Evolutionary conservation across 2,113 vertebrate species (phyloP).

Genomic region (Fregata magnificens): DNA sequence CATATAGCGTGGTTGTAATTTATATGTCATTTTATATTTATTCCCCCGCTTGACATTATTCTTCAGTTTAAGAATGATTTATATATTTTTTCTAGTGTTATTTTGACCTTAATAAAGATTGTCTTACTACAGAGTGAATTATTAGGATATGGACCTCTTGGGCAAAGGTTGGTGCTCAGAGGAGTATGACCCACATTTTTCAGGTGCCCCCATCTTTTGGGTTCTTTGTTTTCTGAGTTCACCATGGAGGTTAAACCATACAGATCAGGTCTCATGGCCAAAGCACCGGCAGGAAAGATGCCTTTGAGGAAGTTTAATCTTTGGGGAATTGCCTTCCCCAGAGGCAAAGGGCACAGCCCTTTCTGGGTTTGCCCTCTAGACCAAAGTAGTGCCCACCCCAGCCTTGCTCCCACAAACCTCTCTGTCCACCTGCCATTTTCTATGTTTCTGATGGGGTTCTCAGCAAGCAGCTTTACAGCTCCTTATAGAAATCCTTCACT

Average conservation of each 20-base stretch:
- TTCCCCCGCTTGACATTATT: neutral
- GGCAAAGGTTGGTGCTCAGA: neutral
- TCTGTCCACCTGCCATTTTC: neutral
- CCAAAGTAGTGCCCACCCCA: neutral
- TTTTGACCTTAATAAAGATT: conserved; percentile 37
- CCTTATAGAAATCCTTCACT: neutral
- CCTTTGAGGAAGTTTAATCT: neutral
- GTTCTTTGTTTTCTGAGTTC: neutral
- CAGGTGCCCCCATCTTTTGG: neutral
- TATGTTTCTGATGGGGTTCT: neutral
- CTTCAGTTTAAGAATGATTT: neutral
- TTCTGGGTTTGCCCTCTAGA: neutral
- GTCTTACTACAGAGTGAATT: neutral
- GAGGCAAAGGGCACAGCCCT: neutral
- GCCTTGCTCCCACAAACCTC: neutral
- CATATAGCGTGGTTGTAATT: conserved; percentile 1
- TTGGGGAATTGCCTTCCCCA: neutral
- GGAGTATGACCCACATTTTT: neutral
- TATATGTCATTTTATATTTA: conserved; percentile 25
- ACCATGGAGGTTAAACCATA: neutral
- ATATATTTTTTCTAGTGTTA: neutral
- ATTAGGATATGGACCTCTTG: neutral
- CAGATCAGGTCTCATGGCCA: neutral
- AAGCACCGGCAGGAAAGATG: neutral
- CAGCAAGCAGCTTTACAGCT: neutral